Conservation (phyloP, 2,113 vertebrate species). For the Peromyscus californicus region DNA sequence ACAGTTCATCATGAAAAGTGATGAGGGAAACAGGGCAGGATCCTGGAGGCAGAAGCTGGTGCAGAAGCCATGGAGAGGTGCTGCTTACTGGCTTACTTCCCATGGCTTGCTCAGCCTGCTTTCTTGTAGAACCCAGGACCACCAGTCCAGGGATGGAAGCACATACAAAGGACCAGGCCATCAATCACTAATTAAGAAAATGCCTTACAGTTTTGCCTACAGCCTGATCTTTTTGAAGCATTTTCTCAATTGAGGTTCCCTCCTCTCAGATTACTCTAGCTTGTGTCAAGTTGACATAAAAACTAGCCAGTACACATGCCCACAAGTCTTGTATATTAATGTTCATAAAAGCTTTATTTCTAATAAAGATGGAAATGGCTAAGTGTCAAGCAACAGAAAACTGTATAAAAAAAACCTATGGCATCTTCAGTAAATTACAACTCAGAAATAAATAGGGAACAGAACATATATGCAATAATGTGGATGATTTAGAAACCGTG, state of each 20-base stretch:
- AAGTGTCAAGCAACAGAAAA: conserved; percentile 18
- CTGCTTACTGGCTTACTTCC: background rate
- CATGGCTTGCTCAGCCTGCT: background rate
- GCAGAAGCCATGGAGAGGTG: background rate
- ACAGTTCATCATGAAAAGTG: background rate
- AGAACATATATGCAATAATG: background rate
- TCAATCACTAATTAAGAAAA: background rate
- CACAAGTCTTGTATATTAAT: background rate
- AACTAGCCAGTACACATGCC: background rate
- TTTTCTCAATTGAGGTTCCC: background rate
- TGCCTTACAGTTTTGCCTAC: background rate
- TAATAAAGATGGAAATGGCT: background rate
- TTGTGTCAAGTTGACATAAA: background rate
- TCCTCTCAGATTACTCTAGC: background rate
- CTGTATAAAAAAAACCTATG: background rate
- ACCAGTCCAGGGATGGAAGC: background rate
- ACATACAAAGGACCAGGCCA: background rate
- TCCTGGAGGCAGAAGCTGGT: background rate
- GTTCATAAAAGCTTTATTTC: background rate
- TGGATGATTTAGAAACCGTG: background rate
- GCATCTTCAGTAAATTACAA: background rate
- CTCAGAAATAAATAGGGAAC: background rate
- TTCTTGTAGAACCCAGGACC: background rate
- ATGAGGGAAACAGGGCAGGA: background rate
- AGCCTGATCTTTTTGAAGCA: background rate